Evolutionary conservation across 2,888 invertebrate species (phyloP), one percentile per base, ranked within the genome.

Genomic region (Nemotelus nigrinus): DNA sequence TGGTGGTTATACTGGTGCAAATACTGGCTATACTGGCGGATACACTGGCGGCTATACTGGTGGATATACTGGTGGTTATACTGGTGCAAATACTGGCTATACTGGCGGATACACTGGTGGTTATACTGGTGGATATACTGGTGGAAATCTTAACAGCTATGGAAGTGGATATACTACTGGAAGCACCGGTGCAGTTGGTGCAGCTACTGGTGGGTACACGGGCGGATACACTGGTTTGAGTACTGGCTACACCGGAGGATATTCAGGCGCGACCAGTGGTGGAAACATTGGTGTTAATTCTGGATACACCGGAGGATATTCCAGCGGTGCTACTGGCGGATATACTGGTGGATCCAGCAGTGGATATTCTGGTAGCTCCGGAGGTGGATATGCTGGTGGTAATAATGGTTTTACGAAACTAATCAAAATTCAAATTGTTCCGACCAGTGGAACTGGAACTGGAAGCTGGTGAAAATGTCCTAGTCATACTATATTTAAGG

Each of bases 291-390:
- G 63, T 43, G 63, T 39, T 3, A 41, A 63, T 41, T 6, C 63
- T 5, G 63, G 63, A 63, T 39, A 63, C 39, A 41, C 63, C 39
- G 63, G 63, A 6, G 63, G 63, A 39, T 63, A 67, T 44, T 10
- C 48, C 25, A 47, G 67, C 10, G 71, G 67, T 2, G 3, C 2
- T 47, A 43, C 41, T 25, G 67, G 48, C 6, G 67, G 67, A 67
- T 44, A 45, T 25, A 50, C 43, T 43, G 71, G 57, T 55, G 71
- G 55, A 8, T 55, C 41, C 41, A 44, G 41, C 1, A 44, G 55
- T 44, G 71, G 71, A 55, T 71, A 71, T 41, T 53, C 55, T 44
- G 55, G 55, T 39, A 57, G 71, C 53, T 71, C 55, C 41, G 67
- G 67, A 2, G n/a, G 47, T 55, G 71, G 71, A 71, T 64, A 64